These are phyloP conservation scores for Cossypha dichroa DNA, from an alignment of 2,797 vertebrate genomes.

Conservation along the genomic window DNA sequence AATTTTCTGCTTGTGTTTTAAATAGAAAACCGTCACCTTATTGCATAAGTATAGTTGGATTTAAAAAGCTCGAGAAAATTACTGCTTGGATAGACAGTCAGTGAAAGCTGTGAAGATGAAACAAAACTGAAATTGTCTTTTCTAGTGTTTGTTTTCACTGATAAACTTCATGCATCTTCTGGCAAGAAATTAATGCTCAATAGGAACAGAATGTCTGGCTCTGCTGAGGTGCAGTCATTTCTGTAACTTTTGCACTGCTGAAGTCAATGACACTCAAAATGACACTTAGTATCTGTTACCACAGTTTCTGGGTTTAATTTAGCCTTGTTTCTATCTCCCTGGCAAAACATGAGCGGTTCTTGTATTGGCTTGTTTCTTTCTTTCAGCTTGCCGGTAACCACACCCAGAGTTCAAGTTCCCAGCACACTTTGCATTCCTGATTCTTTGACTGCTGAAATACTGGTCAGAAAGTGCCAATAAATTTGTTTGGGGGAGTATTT, in stretches of 20 bases:
- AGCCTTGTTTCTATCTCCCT: not conserved
- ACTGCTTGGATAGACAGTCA: not conserved
- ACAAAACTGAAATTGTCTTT: not conserved
- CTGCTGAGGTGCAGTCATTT: not conserved
- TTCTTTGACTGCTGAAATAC: not conserved
- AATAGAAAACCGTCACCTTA: not conserved
- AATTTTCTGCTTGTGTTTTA: not conserved
- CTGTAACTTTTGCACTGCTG: not conserved
- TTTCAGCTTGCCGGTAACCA: not conserved
- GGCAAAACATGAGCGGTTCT: not conserved
- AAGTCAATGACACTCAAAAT: not conserved
- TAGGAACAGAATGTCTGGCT: not conserved
- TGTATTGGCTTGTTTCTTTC: conserved; percentile 18
- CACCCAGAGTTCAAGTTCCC: not conserved
- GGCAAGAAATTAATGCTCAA: not conserved
- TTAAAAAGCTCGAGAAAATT: not conserved
- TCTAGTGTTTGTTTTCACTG: not conserved
- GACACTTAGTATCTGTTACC: not conserved
- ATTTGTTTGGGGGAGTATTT: not conserved
- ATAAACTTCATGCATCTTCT: not conserved
- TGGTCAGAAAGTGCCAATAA: not conserved
- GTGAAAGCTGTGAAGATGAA: not conserved
- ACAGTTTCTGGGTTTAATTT: not conserved
- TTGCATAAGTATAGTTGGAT: not conserved
- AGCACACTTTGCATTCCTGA: not conserved